A percentile compares a stretch with the other conserved stretches of the same genome.
Conservation (phyloP, 2,888 invertebrate genomes). For the Acleris cristana region DNA sequence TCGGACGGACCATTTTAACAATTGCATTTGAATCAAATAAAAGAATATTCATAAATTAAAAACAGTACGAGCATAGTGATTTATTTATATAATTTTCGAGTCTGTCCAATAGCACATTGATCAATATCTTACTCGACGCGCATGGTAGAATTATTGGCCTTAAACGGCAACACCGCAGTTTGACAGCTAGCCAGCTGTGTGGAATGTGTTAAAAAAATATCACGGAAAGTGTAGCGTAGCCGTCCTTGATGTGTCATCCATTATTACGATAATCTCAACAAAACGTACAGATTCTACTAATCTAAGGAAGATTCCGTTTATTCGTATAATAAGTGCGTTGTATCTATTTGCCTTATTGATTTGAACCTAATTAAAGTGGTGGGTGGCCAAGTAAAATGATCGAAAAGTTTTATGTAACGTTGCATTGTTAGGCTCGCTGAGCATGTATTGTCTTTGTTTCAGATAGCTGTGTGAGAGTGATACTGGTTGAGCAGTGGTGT, state of each 20-base stretch:
- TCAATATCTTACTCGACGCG: not conserved
- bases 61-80: no score
- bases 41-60: no score
- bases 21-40: no score
- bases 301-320: constrained; percentile 44
- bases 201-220: constrained; percentile 75
- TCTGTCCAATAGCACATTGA: no score
- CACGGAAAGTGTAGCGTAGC: constrained; percentile 60
- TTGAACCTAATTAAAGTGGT: constrained; percentile 46
- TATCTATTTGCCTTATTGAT: constrained; percentile 17
- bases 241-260: constrained; percentile 82
- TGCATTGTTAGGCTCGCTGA: constrained; percentile 71
- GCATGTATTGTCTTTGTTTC: constrained; percentile 75
- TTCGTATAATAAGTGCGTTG: constrained; percentile 23
- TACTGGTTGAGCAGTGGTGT: constrained; percentile 35
- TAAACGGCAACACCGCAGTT: constrained; percentile 65
- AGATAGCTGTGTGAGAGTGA: constrained; percentile 66
- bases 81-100: no score
- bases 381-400: constrained; percentile 64
- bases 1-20: no score
- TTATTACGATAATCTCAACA: constrained; percentile 63
- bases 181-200: constrained; percentile 81
- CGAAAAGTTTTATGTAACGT: constrained; percentile 82
- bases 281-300: constrained; percentile 61
- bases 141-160: constrained; percentile 27